phyloP scores from a whole-genome alignment of 2,113 vertebrate species.

The Rallus limicola region DNA sequence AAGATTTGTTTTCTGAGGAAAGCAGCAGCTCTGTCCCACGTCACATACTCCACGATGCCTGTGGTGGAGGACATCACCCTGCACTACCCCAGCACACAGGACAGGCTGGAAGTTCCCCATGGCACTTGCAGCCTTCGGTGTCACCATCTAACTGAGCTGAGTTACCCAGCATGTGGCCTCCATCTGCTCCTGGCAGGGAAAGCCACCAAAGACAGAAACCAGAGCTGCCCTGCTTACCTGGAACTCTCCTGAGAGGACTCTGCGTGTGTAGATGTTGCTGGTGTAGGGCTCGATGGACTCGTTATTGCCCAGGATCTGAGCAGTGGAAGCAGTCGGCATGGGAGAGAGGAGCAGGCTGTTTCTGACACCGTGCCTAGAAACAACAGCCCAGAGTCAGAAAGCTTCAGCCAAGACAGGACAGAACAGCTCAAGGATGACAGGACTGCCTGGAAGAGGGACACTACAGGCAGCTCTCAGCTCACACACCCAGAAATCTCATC shows the following conservation, averaged over 20 bases:
- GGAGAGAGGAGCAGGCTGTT: conserved; percentile 96
- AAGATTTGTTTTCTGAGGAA: not conserved
- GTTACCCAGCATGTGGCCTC: not conserved
- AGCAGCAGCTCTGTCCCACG: not conserved
- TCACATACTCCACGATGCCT: rapidly evolving
- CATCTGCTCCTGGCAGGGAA: not conserved
- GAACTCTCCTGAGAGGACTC: conserved; percentile 96
- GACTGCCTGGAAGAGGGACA: not conserved
- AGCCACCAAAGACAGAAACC: rapidly evolving
- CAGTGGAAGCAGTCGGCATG: conserved; percentile 97
- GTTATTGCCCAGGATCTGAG: conserved; percentile 97
- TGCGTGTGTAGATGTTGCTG: conserved; percentile 96
- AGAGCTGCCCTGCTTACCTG: conserved; percentile 79
- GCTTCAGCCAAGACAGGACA: not conserved
- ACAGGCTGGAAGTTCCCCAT: not conserved
- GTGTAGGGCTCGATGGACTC: conserved; percentile 97
- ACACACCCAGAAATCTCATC: not conserved
- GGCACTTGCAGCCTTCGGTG: not conserved
- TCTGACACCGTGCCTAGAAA: conserved; percentile 86
- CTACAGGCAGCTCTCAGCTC: not conserved
- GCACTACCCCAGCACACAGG: not conserved
- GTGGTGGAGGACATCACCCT: not conserved
- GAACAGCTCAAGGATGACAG: not conserved
- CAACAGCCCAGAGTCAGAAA: not conserved
- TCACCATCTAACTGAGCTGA: not conserved